These are phyloP conservation scores for Glaucomys volans DNA, from an alignment of 2,113 vertebrate species.

Conservation along the genomic window DNA sequence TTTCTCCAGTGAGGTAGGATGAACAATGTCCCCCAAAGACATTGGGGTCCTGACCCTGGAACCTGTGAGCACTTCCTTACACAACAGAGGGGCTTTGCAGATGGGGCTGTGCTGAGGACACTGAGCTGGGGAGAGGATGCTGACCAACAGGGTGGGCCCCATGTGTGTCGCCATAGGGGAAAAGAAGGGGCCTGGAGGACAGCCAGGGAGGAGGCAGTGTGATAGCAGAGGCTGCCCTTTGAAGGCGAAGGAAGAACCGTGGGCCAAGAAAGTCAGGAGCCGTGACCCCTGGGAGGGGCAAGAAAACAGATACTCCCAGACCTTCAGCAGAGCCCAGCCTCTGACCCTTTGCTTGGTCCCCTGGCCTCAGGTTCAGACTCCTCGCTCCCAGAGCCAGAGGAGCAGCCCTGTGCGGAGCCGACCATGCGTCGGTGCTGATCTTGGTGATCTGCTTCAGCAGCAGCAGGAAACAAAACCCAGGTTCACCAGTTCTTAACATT, in stretches of 20 bases:
- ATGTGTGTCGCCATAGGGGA: too few species aligned
- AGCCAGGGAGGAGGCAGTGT: not conserved
- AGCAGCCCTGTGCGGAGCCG: not conserved
- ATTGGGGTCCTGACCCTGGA: not conserved
- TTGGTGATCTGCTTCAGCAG: not conserved
- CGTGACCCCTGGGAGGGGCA: not conserved
- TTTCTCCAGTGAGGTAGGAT: not conserved
- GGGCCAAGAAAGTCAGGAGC: not conserved
- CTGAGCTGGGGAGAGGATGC: not conserved
- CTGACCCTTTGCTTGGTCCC: fast-evolving
- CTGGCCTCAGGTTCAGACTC: not conserved
- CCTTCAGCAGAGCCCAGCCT: not conserved
- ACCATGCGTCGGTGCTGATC: too few species aligned
- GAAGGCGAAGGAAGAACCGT: not conserved
- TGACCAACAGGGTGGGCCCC: not conserved
- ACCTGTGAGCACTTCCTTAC: not conserved
- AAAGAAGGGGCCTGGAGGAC: not conserved
- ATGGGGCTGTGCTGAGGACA: too few species aligned
- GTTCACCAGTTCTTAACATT: not conserved
- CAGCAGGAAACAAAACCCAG: not conserved
- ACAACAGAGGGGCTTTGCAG: not conserved
- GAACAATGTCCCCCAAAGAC: fast-evolving
- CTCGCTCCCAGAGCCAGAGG: not conserved
- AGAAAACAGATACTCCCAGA: fast-evolving
- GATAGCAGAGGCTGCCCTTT: fast-evolving